Base-by-base conservation (phyloP, 2,113 vertebrate genomes). In the Eptesicus fuscus region DNA sequence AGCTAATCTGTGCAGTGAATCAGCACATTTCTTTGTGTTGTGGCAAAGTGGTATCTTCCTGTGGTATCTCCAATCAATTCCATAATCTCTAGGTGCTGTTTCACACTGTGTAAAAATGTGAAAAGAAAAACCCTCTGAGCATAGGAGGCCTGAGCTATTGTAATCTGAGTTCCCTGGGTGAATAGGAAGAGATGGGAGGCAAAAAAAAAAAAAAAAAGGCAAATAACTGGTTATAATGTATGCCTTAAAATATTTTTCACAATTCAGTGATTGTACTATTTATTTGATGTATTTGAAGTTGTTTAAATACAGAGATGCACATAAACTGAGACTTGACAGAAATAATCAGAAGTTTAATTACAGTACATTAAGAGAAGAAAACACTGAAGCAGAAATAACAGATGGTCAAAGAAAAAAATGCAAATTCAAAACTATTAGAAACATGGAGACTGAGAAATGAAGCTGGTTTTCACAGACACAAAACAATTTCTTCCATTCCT, bases 331-430 rank as follows among this genome's bases (percentile, higher is more conserved):
- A 95, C 37, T 88, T 87, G 44, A 92, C 93, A 96, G 88, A 93
- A 95, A 96, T 88, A 96, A 96, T 94, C 92, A 94, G 90, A 94
- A 79, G 91, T 96, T 96, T 95, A 96, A 96, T 96, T 97, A 96
- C 61, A 95, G 88, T 74, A 95, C 95, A 97, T 96, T 85, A 90
- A 93, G 71, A 87, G 86, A 95, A 73, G 53, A 77, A 82, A 78
- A 93, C 30, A 94, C 53, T 70, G 88, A 86, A 95, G 86, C 84
- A 92, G 63, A 97, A 97, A 96, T 69, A 95, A 84, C 95, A 97
- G 94, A 95, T 96, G 93, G 87, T 88, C 69, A 83, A 86, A 88
- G 47, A 94, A 93, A 92, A 92, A 97, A 93, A 92, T 93, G 88
- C 53, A 95, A 90, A 94, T 95, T 80, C 23, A 35, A 83, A 86